Conservation (phyloP, 1,140 invertebrate genomes). For the Papilio xuthus region DNA sequence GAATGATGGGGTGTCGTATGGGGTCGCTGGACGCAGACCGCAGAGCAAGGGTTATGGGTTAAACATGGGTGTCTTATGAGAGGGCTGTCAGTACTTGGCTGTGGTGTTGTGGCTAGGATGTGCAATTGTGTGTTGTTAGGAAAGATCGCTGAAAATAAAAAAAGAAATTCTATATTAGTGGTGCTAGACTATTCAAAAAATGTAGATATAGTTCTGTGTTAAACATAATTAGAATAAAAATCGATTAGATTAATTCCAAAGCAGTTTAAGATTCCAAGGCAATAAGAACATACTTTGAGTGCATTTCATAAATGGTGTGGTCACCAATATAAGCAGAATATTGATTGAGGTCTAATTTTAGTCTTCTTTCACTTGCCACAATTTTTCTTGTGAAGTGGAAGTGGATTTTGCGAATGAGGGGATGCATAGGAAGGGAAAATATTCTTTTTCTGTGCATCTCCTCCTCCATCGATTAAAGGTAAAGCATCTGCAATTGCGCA, state of each 20-base stretch:
- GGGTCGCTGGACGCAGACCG: slow-evolving; percentile 85
- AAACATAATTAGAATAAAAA: background rate
- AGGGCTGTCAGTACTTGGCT: slow-evolving; percentile 65
- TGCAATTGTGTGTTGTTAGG: slow-evolving; percentile 61
- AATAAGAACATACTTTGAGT: too few relatives aligned
- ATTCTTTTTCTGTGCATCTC: too few relatives aligned
- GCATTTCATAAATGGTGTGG: too few relatives aligned
- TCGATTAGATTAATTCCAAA: background rate
- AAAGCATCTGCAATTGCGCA: too few relatives aligned
- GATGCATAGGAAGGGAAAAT: too few relatives aligned
- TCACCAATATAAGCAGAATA: too few relatives aligned
- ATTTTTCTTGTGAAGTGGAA: too few relatives aligned
- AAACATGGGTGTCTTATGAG: slow-evolving; percentile 81
- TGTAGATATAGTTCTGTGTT: background rate
- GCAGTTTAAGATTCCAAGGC: too few relatives aligned
- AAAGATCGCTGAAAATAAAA: slow-evolving; percentile 62
- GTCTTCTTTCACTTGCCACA: too few relatives aligned
- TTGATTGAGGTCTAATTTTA: too few relatives aligned
- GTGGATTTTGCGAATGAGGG: too few relatives aligned
- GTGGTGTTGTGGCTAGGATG: slow-evolving; percentile 53
- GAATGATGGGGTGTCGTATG: slow-evolving; percentile 30
- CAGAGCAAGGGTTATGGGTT: slow-evolving; percentile 86
- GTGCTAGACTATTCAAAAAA: background rate
- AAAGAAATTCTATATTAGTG: background rate
- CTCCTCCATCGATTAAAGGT: too few relatives aligned